A percentile compares a stretch with the other conserved stretches of the same genome.
Conservation (phyloP, 1,140 invertebrate species). For the Sesamia nonagrioides region DNA sequence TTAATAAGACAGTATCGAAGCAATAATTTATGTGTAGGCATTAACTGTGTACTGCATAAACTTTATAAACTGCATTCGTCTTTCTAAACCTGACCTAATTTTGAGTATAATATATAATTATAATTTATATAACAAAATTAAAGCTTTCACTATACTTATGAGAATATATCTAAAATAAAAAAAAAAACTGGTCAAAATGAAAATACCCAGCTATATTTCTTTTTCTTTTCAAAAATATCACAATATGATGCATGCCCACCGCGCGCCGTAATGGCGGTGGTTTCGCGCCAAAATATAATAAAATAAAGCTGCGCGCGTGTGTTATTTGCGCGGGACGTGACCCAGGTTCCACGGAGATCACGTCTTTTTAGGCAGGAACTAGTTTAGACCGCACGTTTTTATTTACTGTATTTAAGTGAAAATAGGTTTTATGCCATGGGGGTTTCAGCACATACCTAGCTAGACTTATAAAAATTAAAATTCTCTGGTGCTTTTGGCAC, state of each 20-base stretch:
- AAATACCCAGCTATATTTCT: conserved; percentile 4
- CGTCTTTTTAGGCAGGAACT: conserved; percentile 23
- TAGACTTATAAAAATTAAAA: too few species aligned
- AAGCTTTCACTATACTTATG: too few species aligned
- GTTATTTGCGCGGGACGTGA: conserved; percentile 58
- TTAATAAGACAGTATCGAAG: too few species aligned
- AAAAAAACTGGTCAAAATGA: not conserved
- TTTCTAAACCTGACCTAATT: too few species aligned
- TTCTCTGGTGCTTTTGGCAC: too few species aligned
- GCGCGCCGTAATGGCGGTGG: conserved; percentile 22
- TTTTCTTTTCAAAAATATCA: conserved; percentile 30
- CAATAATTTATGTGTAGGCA: too few species aligned
- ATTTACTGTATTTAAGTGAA: conserved; percentile 29
- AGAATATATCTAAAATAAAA: too few species aligned
- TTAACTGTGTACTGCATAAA: too few species aligned
- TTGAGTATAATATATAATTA: too few species aligned
- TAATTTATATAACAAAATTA: too few species aligned
- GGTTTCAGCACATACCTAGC: not conserved
- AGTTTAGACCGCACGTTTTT: conserved; percentile 25
- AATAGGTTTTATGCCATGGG: not conserved
- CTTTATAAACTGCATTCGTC: too few species aligned
- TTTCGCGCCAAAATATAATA: conserved; percentile 58
- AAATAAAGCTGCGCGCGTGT: conserved; percentile 54
- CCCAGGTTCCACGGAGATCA: conserved; percentile 31
- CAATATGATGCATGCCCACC: conserved; percentile 14